Evolutionary conservation across 2,797 vertebrate species (phyloP).

Genomic region (Megaceryle alcyon): DNA sequence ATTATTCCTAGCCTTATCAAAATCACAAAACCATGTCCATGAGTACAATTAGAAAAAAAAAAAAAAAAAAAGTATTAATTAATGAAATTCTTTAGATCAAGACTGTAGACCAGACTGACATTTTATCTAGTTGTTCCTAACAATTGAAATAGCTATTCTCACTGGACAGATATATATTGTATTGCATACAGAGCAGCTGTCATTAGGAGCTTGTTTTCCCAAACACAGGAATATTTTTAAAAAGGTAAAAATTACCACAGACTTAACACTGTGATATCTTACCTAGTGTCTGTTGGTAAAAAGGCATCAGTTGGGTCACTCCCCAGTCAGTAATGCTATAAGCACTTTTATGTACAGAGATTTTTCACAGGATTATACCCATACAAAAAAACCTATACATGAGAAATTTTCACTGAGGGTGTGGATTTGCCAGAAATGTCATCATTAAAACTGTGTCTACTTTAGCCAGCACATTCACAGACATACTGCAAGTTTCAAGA

Average conservation of each 20-base stretch:
- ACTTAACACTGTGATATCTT: background rate
- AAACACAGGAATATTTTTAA: background rate
- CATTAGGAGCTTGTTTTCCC: background rate
- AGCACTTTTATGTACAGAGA: background rate
- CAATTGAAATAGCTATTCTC: background rate
- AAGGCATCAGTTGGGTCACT: background rate
- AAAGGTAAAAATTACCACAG: background rate
- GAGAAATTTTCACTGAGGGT: background rate
- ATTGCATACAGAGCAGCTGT: background rate
- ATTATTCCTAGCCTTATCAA: too few relatives aligned
- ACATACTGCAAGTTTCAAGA: background rate
- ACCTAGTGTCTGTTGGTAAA: background rate
- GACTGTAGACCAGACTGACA: background rate
- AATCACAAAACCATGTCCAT: too few relatives aligned
- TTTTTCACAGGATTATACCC: background rate
- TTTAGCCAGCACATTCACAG: background rate
- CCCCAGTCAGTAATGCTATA: background rate
- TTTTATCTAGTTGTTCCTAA: background rate
- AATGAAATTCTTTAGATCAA: background rate
- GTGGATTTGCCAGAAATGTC: background rate
- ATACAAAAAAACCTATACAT: background rate
- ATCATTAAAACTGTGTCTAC: background rate
- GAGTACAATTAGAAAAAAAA: background rate
- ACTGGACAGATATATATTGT: background rate
- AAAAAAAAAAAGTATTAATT: background rate